These are phyloP conservation scores for Peromyscus leucopus DNA, from an alignment of 2,113 vertebrate species.

Conservation along the genomic window DNA sequence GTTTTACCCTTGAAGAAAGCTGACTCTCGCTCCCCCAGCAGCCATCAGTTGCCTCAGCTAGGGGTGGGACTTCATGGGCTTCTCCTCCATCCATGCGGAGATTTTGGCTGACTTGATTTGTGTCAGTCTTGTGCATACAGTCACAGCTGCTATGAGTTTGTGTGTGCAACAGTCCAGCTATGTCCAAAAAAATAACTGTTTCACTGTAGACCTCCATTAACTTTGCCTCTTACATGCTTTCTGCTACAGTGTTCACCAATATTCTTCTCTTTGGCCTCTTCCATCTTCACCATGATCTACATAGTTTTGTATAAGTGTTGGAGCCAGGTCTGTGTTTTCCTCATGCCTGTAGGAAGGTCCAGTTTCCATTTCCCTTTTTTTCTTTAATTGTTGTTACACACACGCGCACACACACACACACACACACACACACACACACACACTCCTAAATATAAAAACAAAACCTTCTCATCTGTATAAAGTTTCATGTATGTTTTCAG, in stretches of 20 bases:
- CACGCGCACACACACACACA: neutral
- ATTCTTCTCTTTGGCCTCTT: neutral
- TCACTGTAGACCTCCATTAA: neutral
- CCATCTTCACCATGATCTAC: neutral
- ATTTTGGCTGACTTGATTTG: neutral
- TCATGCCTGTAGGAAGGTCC: neutral
- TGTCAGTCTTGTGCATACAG: neutral
- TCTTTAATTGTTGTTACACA: neutral
- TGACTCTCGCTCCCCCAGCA: neutral
- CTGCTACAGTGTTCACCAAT: neutral
- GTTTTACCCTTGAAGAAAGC: neutral
- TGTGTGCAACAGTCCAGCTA: neutral
- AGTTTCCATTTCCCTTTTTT: neutral
- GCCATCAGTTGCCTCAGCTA: neutral
- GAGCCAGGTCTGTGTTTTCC: neutral
- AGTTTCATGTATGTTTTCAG: neutral
- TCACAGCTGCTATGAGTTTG: neutral
- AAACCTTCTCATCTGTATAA: neutral
- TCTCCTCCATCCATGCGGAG: neutral
- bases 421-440: neutral
- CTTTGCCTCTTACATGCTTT: neutral
- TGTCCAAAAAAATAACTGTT: neutral
- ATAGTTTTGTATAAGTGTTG: neutral
- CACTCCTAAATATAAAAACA: neutral
- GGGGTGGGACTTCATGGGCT: neutral